phyloP scores from a whole-genome alignment of 2,797 vertebrate species.

The Acridotheres tristis region DNA sequence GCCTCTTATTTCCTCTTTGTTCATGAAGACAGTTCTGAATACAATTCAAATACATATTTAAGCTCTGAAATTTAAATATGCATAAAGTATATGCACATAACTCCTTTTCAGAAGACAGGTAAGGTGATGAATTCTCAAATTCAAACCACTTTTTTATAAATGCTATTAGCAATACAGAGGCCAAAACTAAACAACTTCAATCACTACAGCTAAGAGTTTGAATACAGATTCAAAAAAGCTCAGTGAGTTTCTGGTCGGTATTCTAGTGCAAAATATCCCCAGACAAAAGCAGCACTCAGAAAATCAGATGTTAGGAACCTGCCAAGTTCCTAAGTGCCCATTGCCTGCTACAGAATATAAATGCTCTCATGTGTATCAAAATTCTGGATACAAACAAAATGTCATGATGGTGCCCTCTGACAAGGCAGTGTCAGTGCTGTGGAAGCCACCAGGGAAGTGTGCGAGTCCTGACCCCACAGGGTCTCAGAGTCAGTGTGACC shows the following conservation, averaged over 20 bases:
- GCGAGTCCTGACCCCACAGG: background rate
- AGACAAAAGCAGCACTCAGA: background rate
- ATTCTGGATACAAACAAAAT: background rate
- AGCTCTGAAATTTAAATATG: background rate
- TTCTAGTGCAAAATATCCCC: background rate
- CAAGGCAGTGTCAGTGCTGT: background rate
- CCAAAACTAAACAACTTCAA: background rate
- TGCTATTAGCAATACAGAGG: background rate
- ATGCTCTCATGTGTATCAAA: rapidly evolving
- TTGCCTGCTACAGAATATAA: rapidly evolving
- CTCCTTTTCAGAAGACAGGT: background rate
- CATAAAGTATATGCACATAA: background rate
- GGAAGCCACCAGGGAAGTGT: background rate
- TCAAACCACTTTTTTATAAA: background rate
- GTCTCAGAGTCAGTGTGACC: background rate
- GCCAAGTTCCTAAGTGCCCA: background rate
- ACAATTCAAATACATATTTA: background rate
- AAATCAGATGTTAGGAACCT: background rate
- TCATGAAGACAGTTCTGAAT: background rate
- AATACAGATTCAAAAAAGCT: background rate
- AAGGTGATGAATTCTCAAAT: background rate
- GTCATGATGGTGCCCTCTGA: background rate
- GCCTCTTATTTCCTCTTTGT: background rate
- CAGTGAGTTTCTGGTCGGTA: background rate
- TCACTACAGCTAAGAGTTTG: background rate